These are phyloP conservation scores for Drosophila borealis DNA, from an alignment of 2,888 invertebrate species.

Conservation along the genomic window DNA sequence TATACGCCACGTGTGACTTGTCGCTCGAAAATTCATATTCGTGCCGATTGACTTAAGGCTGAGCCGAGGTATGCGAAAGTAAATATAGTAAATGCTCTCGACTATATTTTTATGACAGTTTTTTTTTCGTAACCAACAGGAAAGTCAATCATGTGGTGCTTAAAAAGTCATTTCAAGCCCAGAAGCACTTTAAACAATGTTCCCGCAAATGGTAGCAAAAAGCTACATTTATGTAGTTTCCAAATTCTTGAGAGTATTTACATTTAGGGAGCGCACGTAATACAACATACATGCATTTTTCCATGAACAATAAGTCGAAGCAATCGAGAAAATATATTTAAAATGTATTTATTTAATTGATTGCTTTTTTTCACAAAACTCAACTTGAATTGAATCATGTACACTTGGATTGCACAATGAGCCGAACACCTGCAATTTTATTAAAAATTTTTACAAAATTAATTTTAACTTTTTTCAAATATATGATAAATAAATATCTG, in stretches of 20 bases:
- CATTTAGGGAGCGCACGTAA: slow-evolving; percentile 15
- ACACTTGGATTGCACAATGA: neutral
- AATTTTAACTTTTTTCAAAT: too few species aligned
- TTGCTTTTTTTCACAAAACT: neutral
- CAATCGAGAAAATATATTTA: neutral
- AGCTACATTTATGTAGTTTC: neutral
- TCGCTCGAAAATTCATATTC: slow-evolving; percentile 16
- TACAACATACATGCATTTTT: slow-evolving; percentile 13
- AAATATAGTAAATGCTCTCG: slow-evolving; percentile 2
- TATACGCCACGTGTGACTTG: slow-evolving; percentile 23
- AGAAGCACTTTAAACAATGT: slow-evolving; percentile 9
- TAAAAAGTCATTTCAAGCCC: slow-evolving; percentile 20
- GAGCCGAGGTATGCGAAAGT: neutral
- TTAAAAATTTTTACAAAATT: too few species aligned
- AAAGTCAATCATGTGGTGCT: slow-evolving; percentile 6
- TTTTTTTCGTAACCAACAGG: slow-evolving; percentile 7
- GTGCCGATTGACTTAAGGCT: slow-evolving; percentile 26
- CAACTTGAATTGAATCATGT: neutral
- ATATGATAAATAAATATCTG: too few species aligned
- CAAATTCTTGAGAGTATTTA: slow-evolving; percentile 2
- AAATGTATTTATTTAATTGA: slow-evolving; percentile 6
- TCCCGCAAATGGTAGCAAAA: neutral
- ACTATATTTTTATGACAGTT: slow-evolving; percentile 11
- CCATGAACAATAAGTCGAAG: slow-evolving; percentile 1
- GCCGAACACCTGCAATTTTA: neutral